Base-by-base conservation (phyloP, 35 echinoderm and acorn worm genomes). In the Lytechinus pictus region DNA sequence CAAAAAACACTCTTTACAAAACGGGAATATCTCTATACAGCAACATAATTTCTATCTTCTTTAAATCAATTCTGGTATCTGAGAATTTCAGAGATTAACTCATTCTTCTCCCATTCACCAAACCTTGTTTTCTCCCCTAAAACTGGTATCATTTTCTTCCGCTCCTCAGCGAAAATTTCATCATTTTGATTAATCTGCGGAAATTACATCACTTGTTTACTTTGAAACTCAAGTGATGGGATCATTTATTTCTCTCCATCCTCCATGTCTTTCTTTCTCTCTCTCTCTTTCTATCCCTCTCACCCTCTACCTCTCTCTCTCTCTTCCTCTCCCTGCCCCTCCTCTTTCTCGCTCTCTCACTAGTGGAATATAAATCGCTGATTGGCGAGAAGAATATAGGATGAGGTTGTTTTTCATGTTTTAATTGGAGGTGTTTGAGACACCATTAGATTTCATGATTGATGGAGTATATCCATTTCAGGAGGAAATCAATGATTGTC, bases 121-220 rank as follows among this genome's bases (percentile, higher is more conserved):
- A 79, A 79, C 66, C 66, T 79, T 79, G 66, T 79, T 79, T 16
- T 79, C 66, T 79, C 19, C 66, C 21, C 66, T n/a, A 27, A 79
- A 79, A 79, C 19, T 79, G 66, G 66, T 79, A 79, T 79, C 66
- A 79, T 79, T 79, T 79, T n/a, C 66, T 79, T 79, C 66, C 66
- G 66, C 16, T 79, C 66, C 66, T 79, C 66, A 0, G 66, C 66
- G 66, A 79, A 79, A 79, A 90, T 90, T 90, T 90, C 88, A 90
- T 90, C 88, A 52, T 90, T 90, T 12, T 90, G 88, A 90, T 90
- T 90, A 90, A 90, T 90, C 52, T 10, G 29, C 88, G 52, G 88
- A 90, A 54, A 90, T 90, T 90, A 52, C 88, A 79, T 90, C 29
- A 54, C 28, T 90, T 90, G 88, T 90, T 90, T 90, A 54, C 88